These are phyloP conservation scores for Trichopoda pennipes DNA, from an alignment of 2,888 invertebrate genomes.

Conservation along the genomic window DNA sequence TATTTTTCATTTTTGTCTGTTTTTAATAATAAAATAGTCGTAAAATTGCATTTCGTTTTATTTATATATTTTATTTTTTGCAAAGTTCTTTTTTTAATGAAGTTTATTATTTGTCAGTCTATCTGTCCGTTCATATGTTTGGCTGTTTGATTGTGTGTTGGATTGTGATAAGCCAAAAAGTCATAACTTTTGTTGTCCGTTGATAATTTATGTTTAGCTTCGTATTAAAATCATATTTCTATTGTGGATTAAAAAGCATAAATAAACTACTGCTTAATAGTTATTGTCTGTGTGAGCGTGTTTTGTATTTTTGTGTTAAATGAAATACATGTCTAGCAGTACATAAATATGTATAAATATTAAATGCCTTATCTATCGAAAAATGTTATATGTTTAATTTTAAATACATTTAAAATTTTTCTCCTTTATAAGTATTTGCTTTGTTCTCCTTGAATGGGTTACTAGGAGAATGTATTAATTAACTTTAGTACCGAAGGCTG, in stretches of 20 bases:
- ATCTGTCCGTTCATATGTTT: slow-evolving; percentile 9
- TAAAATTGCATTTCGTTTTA: slow-evolving; percentile 63
- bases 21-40: slow-evolving; percentile 66
- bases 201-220: slow-evolving; percentile 65
- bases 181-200: slow-evolving; percentile 66
- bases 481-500: no score
- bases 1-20: slow-evolving; percentile 50
- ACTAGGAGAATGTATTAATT: not conserved
- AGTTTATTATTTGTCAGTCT: slow-evolving; percentile 65
- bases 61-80: slow-evolving; percentile 34
- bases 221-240: slow-evolving; percentile 68
- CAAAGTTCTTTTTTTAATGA: slow-evolving; percentile 59
- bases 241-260: slow-evolving; percentile 61
- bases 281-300: not conserved
- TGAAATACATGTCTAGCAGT: not conserved
- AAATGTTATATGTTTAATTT: not conserved
- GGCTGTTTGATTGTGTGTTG: slow-evolving; percentile 36
- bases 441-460: not conserved
- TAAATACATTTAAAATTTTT: not conserved
- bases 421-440: not conserved
- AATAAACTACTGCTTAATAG: slow-evolving; percentile 53
- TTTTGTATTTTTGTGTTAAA: not conserved
- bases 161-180: slow-evolving; percentile 67
- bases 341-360: not conserved
- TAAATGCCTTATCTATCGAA: not conserved